These are phyloP conservation scores for Bembecia ichneumoniformis DNA, from an alignment of 2,888 invertebrate species.

Conservation along the genomic window DNA sequence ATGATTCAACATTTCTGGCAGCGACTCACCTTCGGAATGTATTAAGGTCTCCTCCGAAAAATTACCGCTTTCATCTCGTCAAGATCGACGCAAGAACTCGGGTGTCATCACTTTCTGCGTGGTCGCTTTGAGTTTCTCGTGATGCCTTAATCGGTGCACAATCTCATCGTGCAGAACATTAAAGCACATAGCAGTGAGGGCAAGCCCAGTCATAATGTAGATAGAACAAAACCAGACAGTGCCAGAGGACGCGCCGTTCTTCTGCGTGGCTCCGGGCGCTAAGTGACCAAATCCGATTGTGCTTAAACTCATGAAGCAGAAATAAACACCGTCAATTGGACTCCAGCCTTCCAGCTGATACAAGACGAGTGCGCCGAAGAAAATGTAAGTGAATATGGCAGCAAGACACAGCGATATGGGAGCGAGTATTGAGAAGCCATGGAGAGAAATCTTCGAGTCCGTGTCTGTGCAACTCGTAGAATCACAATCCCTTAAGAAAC, in stretches of 20 bases:
- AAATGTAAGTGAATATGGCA: conserved; percentile 92
- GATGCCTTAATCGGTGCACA: conserved; percentile 82
- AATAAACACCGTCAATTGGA: conserved; percentile 91
- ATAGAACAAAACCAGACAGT: conserved; percentile 92
- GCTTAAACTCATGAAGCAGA: conserved; percentile 95
- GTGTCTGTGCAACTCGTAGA: conserved; percentile 77
- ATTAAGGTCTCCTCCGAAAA: conserved; percentile 56
- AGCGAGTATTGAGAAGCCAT: conserved; percentile 85
- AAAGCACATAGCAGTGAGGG: conserved; percentile 91
- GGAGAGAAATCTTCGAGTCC: conserved; percentile 78
- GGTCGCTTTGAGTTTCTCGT: conserved; percentile 53
- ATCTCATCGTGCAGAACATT: conserved; percentile 91
- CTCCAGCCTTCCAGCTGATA: conserved; percentile 95
- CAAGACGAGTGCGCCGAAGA: conserved; percentile 90
- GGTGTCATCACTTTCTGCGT: conserved; percentile 56
- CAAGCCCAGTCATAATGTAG: conserved; percentile 91
- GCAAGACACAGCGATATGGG: conserved; percentile 90
- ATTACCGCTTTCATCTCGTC: conserved; percentile 60
- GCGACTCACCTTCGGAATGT: conserved; percentile 54
- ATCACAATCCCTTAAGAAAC: conserved; percentile 64
- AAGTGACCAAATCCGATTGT: conserved; percentile 93
- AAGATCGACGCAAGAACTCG: conserved; percentile 60
- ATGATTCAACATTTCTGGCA: conserved; percentile 64
- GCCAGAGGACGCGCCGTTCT: conserved; percentile 66
- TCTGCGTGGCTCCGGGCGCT: conserved; percentile 78